Evolutionary conservation across 2,797 vertebrate genomes (phyloP), one percentile per base, ranked within the genome.

Genomic region (Numenius phaeopus): DNA sequence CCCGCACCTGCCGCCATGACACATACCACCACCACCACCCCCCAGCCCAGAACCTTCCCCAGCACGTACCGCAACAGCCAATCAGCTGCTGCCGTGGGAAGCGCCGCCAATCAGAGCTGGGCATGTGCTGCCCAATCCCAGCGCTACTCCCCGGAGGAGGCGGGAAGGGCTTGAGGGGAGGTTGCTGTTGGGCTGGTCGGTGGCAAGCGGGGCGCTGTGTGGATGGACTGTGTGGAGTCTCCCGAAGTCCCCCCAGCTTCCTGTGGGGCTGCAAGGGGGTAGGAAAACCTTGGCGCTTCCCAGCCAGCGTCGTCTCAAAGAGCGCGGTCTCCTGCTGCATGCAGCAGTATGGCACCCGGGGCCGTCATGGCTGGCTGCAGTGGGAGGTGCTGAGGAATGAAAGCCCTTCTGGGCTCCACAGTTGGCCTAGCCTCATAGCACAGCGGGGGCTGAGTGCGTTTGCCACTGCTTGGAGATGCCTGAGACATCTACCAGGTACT

Each of bases 341-440:
- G 4, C 6, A 14, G 32, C 61, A 23, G 14, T 1, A 0, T 34
- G 49, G 29, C 23, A 14, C 32, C 4, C 1, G 5, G 59, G 52
- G 49, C 66, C 24, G 11, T 59, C 9, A 2, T 10, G 39, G 24
- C 30, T 29, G 26, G 14, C 46, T 44, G 47, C 58, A 14, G 67
- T 3, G n/a, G n/a, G 49, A 27, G 0, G 2, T 23, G 34, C 50
- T 29, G 39, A 47, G 49, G 40, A 55, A 24, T 5, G 8, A 32
- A 44, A 30, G 26, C 21, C 32, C 3, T 8, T 42, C 20, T 37
- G 69, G 7, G 11, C 12, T 50, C 57, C n/a, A 23, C 14, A 7
- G n/a, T 22, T 9, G 4, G 27, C 34, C n/a, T 44, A 14, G 49
- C 42, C 29, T 29, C n/a, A 21, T 32, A 23, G 11, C 29, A 2